A percentile compares a stretch with the other conserved stretches of the same genome.
These are phyloP conservation scores for Pyrochroa serraticornis DNA, from an alignment of 2,888 invertebrate species.

Conservation along the genomic window DNA sequence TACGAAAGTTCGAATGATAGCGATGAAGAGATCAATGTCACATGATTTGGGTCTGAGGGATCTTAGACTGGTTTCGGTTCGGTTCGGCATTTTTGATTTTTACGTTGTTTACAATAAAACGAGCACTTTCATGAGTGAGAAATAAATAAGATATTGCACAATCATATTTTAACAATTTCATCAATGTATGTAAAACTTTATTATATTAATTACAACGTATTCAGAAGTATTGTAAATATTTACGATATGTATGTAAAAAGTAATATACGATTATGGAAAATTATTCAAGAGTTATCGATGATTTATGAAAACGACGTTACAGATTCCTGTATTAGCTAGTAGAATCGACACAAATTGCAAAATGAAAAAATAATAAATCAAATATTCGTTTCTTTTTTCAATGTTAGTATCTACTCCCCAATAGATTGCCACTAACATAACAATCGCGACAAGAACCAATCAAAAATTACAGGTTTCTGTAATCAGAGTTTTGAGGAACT, in stretches of 20 bases:
- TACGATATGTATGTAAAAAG: constrained; percentile 19
- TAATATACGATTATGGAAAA: constrained; percentile 14
- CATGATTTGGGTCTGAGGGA: constrained; percentile 65
- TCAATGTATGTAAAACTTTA: constrained; percentile 14
- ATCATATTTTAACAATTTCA: constrained; percentile 22
- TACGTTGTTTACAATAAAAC: not conserved
- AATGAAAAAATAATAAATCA: no score
- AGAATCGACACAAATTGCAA: no score
- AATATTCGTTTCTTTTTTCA: no score
- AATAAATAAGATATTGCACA: constrained; percentile 15
- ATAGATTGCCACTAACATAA: no score
- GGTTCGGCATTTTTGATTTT: not conserved
- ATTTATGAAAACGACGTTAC: no score
- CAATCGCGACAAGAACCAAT: no score
- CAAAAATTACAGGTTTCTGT: no score
- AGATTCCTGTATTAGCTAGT: no score
- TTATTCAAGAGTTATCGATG: no score
- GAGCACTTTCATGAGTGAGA: constrained; percentile 19
- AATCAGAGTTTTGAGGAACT: no score
- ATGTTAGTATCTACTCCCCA: no score
- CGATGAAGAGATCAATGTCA: constrained; percentile 86
- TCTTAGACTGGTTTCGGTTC: not conserved
- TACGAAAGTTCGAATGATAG: constrained; percentile 67
- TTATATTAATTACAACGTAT: constrained; percentile 3
- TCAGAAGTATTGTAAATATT: constrained; percentile 19